Evolutionary conservation across 2,797 vertebrate species (phyloP), one percentile per base, ranked within the genome.

Genomic region (Sebastolobus alascanus): DNA sequence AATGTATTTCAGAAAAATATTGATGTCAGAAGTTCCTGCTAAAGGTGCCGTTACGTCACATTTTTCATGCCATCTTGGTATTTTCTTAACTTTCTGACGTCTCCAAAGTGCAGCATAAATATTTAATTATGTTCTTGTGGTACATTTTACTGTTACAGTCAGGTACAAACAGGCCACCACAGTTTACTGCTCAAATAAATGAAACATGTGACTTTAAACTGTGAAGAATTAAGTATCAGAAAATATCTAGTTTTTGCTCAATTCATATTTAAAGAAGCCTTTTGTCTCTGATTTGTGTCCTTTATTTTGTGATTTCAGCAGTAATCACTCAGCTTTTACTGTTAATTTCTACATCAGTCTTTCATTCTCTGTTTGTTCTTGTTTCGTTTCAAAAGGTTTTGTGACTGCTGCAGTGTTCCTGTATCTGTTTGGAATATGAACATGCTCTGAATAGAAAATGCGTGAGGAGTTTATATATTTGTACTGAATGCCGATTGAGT

Each of bases 381-480:
- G 40, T 63, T 67, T 72, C 4, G 11, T 68, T 8, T 76, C 54
- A 11, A 1, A 18, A 3, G 52, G 69, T 63, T 87, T 35, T 67
- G 78, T 78, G 83, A 61, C 68, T 4, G 66, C 77, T 86, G 79
- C 73, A 54, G 80, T 81, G 87, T 73, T 61, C 35, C 58, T 46
- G 14, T n/a, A 50, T 55, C 20, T 68, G 46, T 85, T 76, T 82
- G 73, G 31, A 50, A 60, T 77, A 89, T 73, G 65, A 87, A 75
- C 60, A 54, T 38, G 73, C 84, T 85, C 82, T 67, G 79, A 72
- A 77, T 33, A 58, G 38, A 55, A 75, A 46, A 58, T 9, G 33
- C n/a, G 43, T 4, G 18, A 73, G 35, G 73, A 84, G 54, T 89
- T 86, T 90, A 22, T 88, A 88, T 88, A 91, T 90, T 89, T 91